Base-by-base conservation (phyloP, 2,113 vertebrate genomes). In the Notarius lentiginosus region DNA sequence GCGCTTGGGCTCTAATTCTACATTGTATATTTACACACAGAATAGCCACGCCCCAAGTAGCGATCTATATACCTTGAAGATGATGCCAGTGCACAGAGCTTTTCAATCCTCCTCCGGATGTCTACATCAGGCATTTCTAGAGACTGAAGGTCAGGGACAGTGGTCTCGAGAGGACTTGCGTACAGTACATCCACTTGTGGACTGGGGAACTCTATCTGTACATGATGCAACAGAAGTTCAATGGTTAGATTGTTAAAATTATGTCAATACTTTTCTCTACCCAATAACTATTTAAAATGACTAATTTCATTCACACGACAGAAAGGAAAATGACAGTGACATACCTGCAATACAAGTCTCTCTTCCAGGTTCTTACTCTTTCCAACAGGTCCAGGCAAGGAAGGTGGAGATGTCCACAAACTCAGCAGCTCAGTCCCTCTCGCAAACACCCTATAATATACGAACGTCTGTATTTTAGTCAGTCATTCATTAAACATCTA, bases 291-390 rank as follows among this genome's bases (percentile, higher is more conserved):
- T 5, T 30, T 55, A 8, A 79, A 56, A 56, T 30, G 2, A 58
- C 5, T 20, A 30, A n/a, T 27, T 27, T 27, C 2, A 34, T 60
- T 34, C 20, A 41, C 4, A 80, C 34, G 49, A 8, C 9, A 60
- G 4, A 12, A 61, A 81, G 7, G 9, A 30, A 34, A 24, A 0
- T 30, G 2, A 72, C 4, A 60, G 27, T 5, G 47, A 51, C 73
- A 87, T 90, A 99, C 98, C 97, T 99, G 98, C 75, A 99, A 89
- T 12, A 98, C 94, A 84, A 98, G 93, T 91, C 95, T 97, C 93
- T 98, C 97, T 87, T 93, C 92, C 14, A 91, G 89, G 56, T 91
- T 91, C 92, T 93, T 96, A 91, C 93, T 97, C 89, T 94, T 96
- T 82, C 90, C 91, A 70, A 90, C 90, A 20, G 85, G 83, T 82